Conservation (phyloP, 23 tunicate genomes). For the Trididemnum clinides region DNA sequence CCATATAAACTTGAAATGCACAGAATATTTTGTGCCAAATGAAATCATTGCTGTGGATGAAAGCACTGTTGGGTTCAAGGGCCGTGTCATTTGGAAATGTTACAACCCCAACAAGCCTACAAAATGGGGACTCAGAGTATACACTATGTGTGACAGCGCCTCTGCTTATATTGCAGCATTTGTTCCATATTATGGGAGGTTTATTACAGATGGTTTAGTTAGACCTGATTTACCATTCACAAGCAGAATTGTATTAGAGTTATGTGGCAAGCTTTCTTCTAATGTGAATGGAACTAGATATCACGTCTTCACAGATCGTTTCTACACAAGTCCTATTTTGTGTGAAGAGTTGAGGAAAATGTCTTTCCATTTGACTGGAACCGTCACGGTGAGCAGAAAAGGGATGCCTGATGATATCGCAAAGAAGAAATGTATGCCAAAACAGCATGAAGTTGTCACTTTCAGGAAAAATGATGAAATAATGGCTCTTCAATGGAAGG, state of each 20-base stretch:
- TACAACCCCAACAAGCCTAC: slow-evolving; percentile 40
- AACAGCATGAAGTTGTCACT: slow-evolving; percentile 13
- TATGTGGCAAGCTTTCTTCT: slow-evolving; percentile 6
- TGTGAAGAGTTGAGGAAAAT: neutral
- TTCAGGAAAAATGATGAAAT: neutral
- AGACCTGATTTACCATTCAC: too few relatives aligned
- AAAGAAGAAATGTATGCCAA: neutral
- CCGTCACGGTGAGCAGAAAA: neutral
- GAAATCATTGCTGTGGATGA: slow-evolving; percentile 29
- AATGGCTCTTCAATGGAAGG: slow-evolving; percentile 27
- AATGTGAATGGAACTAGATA: neutral
- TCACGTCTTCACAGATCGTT: slow-evolving; percentile 12
- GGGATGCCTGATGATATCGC: too few relatives aligned
- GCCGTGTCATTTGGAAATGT: slow-evolving; percentile 20
- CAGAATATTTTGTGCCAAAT: slow-evolving; percentile 31
- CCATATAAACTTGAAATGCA: slow-evolving; percentile 4
- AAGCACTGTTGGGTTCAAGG: slow-evolving; percentile 35
- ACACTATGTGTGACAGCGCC: slow-evolving; percentile 22
- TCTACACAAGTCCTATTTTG: slow-evolving; percentile 18
- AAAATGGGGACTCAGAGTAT: slow-evolving; percentile 24
- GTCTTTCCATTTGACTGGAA: slow-evolving; percentile 10
- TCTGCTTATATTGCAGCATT: slow-evolving; percentile 14
- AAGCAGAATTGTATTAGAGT: neutral
- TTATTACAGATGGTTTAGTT: too few relatives aligned
- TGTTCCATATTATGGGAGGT: too few relatives aligned